These are phyloP conservation scores for Drosophila nigromelanica DNA, from an alignment of 1,140 invertebrate genomes.

Conservation along the genomic window DNA sequence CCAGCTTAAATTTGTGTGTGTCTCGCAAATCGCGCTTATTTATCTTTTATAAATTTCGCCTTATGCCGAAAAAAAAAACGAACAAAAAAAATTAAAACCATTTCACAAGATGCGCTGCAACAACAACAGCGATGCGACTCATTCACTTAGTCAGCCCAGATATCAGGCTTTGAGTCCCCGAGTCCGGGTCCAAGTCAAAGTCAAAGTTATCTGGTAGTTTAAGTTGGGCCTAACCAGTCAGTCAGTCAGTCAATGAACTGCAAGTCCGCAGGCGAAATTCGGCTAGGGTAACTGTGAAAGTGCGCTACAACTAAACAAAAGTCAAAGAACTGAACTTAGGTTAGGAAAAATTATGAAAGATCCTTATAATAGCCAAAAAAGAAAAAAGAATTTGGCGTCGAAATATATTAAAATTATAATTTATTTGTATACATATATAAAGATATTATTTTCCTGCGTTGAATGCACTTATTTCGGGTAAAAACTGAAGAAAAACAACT, in stretches of 20 bases:
- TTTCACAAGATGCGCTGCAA: constrained; percentile 40
- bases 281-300: not conserved
- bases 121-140: constrained; percentile 55
- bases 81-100: constrained; percentile 3
- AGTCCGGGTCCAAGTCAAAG: constrained; percentile 27
- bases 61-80: constrained; percentile 27
- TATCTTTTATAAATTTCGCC: constrained; percentile 70
- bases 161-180: constrained; percentile 15
- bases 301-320: constrained; percentile 16
- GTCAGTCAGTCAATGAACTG: constrained; percentile 73
- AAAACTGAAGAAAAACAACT: too few species aligned
- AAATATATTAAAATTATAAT: too few species aligned
- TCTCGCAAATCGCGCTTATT: constrained; percentile 72
- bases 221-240: constrained; percentile 43
- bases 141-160: constrained; percentile 72
- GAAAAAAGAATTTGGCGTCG: too few species aligned
- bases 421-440: too few species aligned
- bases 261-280: constrained; percentile 43
- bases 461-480: too few species aligned
- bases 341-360: too few species aligned
- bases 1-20: constrained; percentile 25
- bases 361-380: too few species aligned
- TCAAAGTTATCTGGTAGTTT: constrained; percentile 39
- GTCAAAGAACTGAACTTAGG: not conserved
- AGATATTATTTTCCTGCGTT: too few species aligned